Conservation (phyloP, 2,113 vertebrate species). For the Tretioscincus oriximinensis region DNA sequence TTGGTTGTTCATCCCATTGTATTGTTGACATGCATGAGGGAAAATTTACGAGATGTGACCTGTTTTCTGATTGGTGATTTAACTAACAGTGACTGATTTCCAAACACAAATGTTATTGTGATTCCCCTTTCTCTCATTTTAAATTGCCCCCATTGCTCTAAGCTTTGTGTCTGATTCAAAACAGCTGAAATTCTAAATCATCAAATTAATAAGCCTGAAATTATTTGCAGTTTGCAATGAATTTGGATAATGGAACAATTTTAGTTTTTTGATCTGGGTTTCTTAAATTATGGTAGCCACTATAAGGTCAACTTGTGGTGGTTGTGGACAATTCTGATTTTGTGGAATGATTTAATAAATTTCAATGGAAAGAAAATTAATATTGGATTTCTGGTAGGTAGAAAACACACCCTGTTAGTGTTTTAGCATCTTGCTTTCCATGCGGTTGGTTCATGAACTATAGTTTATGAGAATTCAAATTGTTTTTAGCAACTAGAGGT, state of each 20-base stretch:
- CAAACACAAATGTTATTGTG: constrained; percentile 29
- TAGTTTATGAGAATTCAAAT: not conserved
- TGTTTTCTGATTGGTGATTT: constrained; percentile 73
- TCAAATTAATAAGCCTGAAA: constrained; percentile 30
- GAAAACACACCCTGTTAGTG: not conserved
- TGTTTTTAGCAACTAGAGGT: constrained; percentile 17
- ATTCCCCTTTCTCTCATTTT: constrained; percentile 38
- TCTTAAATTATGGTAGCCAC: not conserved
- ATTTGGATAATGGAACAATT: not conserved
- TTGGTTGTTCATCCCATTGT: constrained; percentile 61
- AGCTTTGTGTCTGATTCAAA: not conserved
- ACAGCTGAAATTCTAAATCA: constrained; percentile 20
- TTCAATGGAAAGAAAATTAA: not conserved
- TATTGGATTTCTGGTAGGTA: not conserved
- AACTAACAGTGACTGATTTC: constrained; percentile 52
- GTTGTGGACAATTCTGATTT: constrained; percentile 22
- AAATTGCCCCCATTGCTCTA: constrained; percentile 3
- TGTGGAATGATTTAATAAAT: not conserved
- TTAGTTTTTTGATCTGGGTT: not conserved
- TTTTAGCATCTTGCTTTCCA: not conserved
- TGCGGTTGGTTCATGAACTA: not conserved
- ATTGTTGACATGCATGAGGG: constrained; percentile 69
- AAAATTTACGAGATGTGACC: constrained; percentile 69
- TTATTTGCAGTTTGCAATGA: constrained; percentile 11
- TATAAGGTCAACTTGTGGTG: not conserved